These are phyloP conservation scores for Phrynocephalus vlangalii DNA, from an alignment of 2,797 vertebrate genomes.

Conservation along the genomic window DNA sequence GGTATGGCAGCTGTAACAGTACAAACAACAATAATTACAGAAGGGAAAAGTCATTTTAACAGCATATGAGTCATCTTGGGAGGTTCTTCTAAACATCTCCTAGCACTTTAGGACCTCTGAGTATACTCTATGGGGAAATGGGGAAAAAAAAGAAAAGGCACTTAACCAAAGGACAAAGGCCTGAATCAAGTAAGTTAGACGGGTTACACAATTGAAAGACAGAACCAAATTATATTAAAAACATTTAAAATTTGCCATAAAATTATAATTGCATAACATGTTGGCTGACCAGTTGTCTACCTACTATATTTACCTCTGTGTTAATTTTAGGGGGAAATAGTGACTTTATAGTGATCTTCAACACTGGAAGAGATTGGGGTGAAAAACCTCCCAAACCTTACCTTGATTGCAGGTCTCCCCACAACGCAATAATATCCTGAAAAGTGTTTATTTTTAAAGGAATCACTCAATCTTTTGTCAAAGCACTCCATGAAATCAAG, in stretches of 20 bases:
- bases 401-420: conserved; percentile 65
- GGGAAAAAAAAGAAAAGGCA: conserved; percentile 76
- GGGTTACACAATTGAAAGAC: conserved; percentile 72
- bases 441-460: conserved; percentile 53
- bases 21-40: conserved; percentile 64
- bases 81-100: conserved; percentile 73
- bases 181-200: conserved; percentile 78
- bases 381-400: conserved; percentile 61
- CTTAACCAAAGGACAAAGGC: conserved; percentile 83
- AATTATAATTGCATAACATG: conserved; percentile 79
- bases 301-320: conserved; percentile 72
- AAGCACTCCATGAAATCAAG: conserved; percentile 62
- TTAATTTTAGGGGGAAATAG: conserved; percentile 64
- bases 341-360: conserved; percentile 63
- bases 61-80: conserved; percentile 71
- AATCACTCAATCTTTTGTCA: conserved; percentile 69
- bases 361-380: conserved; percentile 54
- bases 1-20: conserved; percentile 71
- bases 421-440: conserved; percentile 64
- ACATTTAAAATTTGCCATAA: conserved; percentile 62
- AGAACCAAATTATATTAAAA: conserved; percentile 71
- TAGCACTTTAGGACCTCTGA: conserved; percentile 77
- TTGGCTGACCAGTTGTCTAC: conserved; percentile 70
- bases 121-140: conserved; percentile 70
- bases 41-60: conserved; percentile 68